These are phyloP conservation scores for Zaprionus bogoriensis DNA, from an alignment of 2,888 invertebrate species.

Conservation along the genomic window DNA sequence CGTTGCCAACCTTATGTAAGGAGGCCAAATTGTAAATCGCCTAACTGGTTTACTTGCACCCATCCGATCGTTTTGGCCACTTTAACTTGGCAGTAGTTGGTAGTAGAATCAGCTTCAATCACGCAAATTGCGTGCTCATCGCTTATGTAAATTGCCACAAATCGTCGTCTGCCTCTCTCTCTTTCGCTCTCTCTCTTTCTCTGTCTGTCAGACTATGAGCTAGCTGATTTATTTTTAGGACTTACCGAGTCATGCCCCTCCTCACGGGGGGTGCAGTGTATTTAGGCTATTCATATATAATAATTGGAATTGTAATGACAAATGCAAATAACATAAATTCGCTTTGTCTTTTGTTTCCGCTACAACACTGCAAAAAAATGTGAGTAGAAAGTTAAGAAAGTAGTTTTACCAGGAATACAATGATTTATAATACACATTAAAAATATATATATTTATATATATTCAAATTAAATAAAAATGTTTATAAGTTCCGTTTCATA, in stretches of 20 bases:
- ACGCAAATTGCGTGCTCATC: slow-evolving; percentile 47
- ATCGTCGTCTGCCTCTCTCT: slow-evolving; percentile 2
- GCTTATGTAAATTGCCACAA: slow-evolving; percentile 44
- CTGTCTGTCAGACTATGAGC: slow-evolving; percentile 9
- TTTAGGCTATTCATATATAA: slow-evolving; percentile 15
- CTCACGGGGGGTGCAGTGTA: background rate
- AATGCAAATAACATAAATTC: slow-evolving; percentile 43
- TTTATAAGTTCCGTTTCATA: too few relatives aligned
- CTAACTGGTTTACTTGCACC: too few relatives aligned
- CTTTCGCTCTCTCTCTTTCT: background rate
- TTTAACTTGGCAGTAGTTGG: slow-evolving; percentile 14
- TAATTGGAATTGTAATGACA: slow-evolving; percentile 67
- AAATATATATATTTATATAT: too few relatives aligned
- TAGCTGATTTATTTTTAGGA: slow-evolving; percentile 49
- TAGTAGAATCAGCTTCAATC: too few relatives aligned
- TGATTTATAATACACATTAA: too few relatives aligned
- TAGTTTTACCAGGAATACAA: too few relatives aligned
- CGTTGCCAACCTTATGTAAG: slow-evolving; percentile 35
- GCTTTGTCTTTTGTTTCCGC: slow-evolving; percentile 27
- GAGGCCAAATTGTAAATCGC: slow-evolving; percentile 14
- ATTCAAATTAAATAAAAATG: too few relatives aligned
- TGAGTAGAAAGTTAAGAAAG: too few relatives aligned
- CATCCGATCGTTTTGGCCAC: slow-evolving; percentile 21
- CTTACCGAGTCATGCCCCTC: slow-evolving; percentile 2
- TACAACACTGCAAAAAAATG: background rate